Evolutionary conservation across 1,140 invertebrate genomes (phyloP).

Genomic region (Trachelipus rathkii): DNA sequence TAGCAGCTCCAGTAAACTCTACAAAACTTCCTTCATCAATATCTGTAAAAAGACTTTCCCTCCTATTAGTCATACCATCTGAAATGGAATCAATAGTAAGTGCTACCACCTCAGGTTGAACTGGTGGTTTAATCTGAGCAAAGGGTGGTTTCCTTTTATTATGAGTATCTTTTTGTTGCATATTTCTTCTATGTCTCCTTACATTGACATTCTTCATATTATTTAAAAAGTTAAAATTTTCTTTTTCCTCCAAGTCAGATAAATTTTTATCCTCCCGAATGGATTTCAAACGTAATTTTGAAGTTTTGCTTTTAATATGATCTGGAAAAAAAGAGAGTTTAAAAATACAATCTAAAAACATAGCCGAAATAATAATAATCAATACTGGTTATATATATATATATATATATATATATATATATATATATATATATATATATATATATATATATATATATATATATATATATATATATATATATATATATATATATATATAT

Average conservation of each 20-base stretch:
- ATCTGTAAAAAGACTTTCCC: constrained; percentile 40
- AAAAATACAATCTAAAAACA: no score
- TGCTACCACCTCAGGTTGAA: neutral
- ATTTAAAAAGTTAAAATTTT: neutral
- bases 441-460: no score
- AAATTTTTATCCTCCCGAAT: neutral
- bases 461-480: no score
- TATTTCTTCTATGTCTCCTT: neutral
- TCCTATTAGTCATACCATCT: constrained; percentile 10
- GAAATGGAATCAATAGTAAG: neutral
- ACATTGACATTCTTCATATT: neutral
- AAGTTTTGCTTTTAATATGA: neutral
- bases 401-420: no score
- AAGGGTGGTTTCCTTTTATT: no score
- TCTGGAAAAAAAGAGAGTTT: neutral
- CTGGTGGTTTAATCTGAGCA: neutral
- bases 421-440: no score
- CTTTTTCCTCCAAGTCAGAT: neutral
- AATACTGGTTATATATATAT: no score
- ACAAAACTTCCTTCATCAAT: constrained; percentile 43
- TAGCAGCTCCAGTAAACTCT: constrained; percentile 36
- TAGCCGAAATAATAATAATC: no score
- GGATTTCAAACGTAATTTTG: neutral
- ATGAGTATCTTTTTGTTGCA: neutral
- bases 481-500: no score